A percentile compares a stretch with the other conserved stretches of the same genome.
Evolutionary conservation across 2,888 invertebrate genomes (phyloP).

Genomic region (Gryllus longicercus): DNA sequence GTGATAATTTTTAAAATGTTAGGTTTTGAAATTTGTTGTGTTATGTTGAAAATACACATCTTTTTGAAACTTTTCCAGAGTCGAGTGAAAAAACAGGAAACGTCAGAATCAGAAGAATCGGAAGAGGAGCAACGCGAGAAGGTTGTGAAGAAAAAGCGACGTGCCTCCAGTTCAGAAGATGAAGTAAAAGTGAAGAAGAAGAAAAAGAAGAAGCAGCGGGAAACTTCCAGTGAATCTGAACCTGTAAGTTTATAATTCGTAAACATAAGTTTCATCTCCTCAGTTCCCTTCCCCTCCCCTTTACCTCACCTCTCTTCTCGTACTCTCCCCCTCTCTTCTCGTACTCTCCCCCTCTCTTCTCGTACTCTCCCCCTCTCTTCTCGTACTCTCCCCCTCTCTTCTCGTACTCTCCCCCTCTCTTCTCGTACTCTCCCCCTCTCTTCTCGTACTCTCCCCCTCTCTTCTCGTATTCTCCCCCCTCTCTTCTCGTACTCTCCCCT

Average conservation of each 20-base stretch:
- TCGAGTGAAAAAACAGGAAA: constrained; percentile 44
- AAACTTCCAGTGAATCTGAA: constrained; percentile 38
- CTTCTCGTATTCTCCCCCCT: too few species aligned
- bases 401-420: too few species aligned
- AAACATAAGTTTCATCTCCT: too few species aligned
- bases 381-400: too few species aligned
- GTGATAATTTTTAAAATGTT: neutral
- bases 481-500: too few species aligned
- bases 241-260: constrained; percentile 18
- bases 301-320: too few species aligned
- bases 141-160: constrained; percentile 38
- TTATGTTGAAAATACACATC: neutral
- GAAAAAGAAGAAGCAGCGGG: constrained; percentile 38
- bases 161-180: constrained; percentile 36
- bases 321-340: too few species aligned
- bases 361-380: too few species aligned
- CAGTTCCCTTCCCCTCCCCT: too few species aligned
- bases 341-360: too few species aligned
- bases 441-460: too few species aligned
- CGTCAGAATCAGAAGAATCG: constrained; percentile 51
- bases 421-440: too few species aligned
- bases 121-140: constrained; percentile 55
- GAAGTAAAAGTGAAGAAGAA: constrained; percentile 36
- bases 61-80: constrained; percentile 37
- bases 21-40: neutral